phyloP scores from a whole-genome alignment of 2,888 invertebrate genomes.

The Drosophila macrospina region DNA sequence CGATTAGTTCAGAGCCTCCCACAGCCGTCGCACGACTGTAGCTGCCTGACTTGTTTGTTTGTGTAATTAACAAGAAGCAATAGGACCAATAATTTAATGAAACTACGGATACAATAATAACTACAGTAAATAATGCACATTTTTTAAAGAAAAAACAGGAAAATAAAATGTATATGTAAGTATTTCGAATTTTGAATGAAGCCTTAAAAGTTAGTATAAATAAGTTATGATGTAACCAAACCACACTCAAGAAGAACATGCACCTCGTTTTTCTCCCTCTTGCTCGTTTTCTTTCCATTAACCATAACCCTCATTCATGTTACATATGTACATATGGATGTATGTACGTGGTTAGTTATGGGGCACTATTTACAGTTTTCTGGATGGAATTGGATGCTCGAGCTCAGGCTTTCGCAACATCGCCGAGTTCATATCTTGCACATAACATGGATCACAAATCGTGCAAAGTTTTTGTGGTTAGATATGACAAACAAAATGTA shows the following conservation, averaged over 20 bases:
- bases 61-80: too few species aligned
- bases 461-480: conserved; percentile 69
- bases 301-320: not conserved
- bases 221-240: conserved; percentile 60
- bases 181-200: conserved; percentile 68
- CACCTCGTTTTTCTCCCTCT: not conserved
- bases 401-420: conserved; percentile 10
- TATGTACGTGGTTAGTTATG: too few species aligned
- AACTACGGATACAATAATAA: conserved; percentile 33
- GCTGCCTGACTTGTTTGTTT: too few species aligned
- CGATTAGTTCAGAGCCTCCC: too few species aligned
- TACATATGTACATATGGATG: too few species aligned
- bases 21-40: too few species aligned
- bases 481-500: conserved; percentile 67
- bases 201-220: conserved; percentile 66
- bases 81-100: too few species aligned
- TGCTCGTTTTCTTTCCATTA: too few species aligned
- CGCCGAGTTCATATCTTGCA: not conserved
- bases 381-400: conserved; percentile 18
- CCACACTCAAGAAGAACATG: conserved; percentile 42
- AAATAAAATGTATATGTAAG: conserved; percentile 34
- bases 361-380: conserved; percentile 19
- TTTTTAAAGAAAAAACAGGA: conserved; percentile 50
- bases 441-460: conserved; percentile 11
- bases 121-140: too few species aligned